phyloP scores from a whole-genome alignment of 2,797 vertebrate genomes.

The Anniella stebbinsi region DNA sequence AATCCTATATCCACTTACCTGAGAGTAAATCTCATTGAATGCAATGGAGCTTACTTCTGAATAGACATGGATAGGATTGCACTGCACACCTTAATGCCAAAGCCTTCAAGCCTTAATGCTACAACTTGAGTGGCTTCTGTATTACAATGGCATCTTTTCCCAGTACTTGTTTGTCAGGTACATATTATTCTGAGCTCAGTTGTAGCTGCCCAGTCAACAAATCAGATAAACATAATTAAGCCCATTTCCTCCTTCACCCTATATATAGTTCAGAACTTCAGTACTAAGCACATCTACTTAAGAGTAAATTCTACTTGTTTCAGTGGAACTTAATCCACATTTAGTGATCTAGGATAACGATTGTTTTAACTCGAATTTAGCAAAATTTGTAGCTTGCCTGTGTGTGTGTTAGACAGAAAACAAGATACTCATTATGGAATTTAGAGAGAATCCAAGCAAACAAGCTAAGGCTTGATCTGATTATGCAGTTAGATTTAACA shows the following conservation, averaged over 20 bases:
- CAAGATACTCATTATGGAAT: slow-evolving; percentile 54
- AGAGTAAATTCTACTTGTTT: neutral
- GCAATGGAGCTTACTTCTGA: neutral
- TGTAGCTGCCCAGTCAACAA: neutral
- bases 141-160: neutral
- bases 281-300: neutral
- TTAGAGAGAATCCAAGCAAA: slow-evolving; percentile 64
- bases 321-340: slow-evolving; percentile 4
- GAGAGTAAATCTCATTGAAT: neutral
- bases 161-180: neutral
- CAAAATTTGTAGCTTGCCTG: neutral
- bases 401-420: slow-evolving; percentile 22
- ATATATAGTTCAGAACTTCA: neutral
- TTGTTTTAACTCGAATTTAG: neutral
- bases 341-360: neutral
- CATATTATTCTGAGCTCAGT: slow-evolving; percentile 38
- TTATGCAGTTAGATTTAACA: slow-evolving; percentile 69
- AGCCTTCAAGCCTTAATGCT: neutral
- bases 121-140: neutral
- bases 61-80: neutral
- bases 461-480: slow-evolving; percentile 70
- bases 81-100: neutral
- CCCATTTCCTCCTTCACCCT: neutral
- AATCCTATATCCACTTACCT: neutral
- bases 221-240: neutral